A percentile compares a stretch with the other conserved stretches of the same genome.
Conservation (phyloP, 2,888 invertebrate species). For the Plagiodera versicolora region DNA sequence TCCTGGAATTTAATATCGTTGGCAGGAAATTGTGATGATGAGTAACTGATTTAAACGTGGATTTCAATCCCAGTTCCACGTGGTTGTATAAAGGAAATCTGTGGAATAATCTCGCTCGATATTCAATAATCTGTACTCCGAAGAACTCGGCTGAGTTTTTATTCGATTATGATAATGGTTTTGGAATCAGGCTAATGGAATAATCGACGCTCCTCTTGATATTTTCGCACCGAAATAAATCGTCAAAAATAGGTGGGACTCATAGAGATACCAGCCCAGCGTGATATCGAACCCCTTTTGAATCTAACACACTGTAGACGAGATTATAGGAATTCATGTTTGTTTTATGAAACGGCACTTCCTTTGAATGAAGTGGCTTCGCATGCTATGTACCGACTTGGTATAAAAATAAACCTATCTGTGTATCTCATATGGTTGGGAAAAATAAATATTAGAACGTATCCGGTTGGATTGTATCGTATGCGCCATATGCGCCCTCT, state of each 20-base stretch:
- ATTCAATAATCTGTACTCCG: conserved; percentile 41
- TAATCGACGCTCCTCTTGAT: conserved; percentile 45
- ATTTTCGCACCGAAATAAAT: conserved; percentile 39
- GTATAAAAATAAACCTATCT: neutral
- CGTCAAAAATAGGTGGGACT: conserved; percentile 25
- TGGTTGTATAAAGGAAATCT: conserved; percentile 32
- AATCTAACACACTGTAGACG: no score
- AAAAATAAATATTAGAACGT: conserved; percentile 7
- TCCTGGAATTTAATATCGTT: neutral
- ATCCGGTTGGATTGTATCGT: conserved; percentile 1
- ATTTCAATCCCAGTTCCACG: conserved; percentile 30
- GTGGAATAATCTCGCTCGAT: conserved; percentile 27
- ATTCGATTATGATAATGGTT: conserved; percentile 39
- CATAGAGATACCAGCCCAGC: conserved; percentile 26
- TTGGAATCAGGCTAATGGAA: conserved; percentile 44
- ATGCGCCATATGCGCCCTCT: neutral
- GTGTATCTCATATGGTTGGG: neutral
- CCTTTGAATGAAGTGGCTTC: neutral
- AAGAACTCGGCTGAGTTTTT: conserved; percentile 39
- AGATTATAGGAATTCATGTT: neutral
- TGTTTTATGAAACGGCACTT: no score
- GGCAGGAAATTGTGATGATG: conserved; percentile 24
- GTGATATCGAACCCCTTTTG: conserved; percentile 19
- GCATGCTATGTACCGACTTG: neutral
- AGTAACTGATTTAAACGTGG: conserved; percentile 33